These are phyloP conservation scores for Cynoglossus semilaevis DNA, from an alignment of 2,113 vertebrate genomes.

Conservation along the genomic window DNA sequence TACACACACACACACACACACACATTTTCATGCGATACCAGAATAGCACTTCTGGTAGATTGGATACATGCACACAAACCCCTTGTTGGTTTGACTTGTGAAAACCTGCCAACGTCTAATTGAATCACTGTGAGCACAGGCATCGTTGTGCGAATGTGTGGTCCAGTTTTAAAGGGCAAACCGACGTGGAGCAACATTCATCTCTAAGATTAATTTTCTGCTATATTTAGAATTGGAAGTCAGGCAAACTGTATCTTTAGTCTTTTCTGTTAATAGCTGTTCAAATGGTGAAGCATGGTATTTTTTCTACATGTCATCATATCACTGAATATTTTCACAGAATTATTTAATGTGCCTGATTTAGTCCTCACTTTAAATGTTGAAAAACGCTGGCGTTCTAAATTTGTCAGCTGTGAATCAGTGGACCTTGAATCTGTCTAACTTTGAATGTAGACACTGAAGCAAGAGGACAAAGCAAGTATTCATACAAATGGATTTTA, in stretches of 20 bases:
- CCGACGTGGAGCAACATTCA: conserved; percentile 38
- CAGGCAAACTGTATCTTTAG: conserved; percentile 34
- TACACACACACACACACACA: no score
- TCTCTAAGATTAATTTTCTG: conserved; percentile 10
- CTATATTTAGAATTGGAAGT: conserved; percentile 15
- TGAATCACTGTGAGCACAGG: conserved; percentile 25
- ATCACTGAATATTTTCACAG: conserved; percentile 42
- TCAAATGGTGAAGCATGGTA: conserved; percentile 32
- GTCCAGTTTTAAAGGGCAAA: conserved; percentile 58
- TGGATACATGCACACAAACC: conserved; percentile 15
- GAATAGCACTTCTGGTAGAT: background rate
- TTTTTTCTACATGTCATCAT: conserved; percentile 32
- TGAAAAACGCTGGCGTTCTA: conserved; percentile 33
- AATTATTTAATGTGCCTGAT: no score
- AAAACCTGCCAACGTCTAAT: conserved; percentile 36
- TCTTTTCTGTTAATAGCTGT: conserved; percentile 51
- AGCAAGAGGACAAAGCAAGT: conserved; percentile 7
- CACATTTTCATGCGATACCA: conserved; percentile 20
- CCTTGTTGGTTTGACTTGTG: conserved; percentile 21
- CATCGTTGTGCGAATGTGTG: conserved; percentile 27
- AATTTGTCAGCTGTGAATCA: conserved; percentile 26
- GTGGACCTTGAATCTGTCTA: conserved; percentile 24
- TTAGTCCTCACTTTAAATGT: conserved; percentile 1
- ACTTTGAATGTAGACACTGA: conserved; percentile 15
- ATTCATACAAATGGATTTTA: no score